phyloP scores from a whole-genome alignment of 1,140 invertebrate species.

The Formica exsecta region DNA sequence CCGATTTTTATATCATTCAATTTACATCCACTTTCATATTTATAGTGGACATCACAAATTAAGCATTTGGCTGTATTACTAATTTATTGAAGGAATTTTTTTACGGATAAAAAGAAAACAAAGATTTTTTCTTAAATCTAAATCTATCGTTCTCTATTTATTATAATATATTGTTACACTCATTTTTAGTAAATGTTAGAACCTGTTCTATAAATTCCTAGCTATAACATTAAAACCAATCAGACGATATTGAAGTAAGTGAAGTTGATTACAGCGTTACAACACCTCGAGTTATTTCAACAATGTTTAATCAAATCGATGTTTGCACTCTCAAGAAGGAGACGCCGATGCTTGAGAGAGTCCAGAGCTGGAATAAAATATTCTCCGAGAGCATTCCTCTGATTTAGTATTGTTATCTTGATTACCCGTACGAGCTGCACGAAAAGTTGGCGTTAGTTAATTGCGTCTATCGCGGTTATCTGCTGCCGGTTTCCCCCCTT shows the following conservation, averaged over 20 bases:
- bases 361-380: constrained; percentile 5
- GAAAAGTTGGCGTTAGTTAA: constrained; percentile 33
- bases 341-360: not conserved
- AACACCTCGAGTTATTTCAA: constrained; percentile 27
- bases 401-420: constrained; percentile 1
- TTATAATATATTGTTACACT: not conserved
- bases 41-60: no score
- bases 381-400: not conserved
- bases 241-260: constrained; percentile 36
- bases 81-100: no score
- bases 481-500: constrained; percentile 32
- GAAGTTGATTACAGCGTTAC: constrained; percentile 23
- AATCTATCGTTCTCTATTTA: not conserved
- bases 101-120: no score
- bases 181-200: no score
- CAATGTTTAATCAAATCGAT: constrained; percentile 21
- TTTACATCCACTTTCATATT: not conserved
- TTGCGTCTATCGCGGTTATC: constrained; percentile 1
- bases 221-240: constrained; percentile 39
- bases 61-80: no score
- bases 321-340: not conserved
- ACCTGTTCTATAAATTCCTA: not conserved
- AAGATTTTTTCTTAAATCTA: no score
- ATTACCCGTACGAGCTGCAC: not conserved
- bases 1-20: not conserved